Evolutionary conservation across 2,797 vertebrate genomes (phyloP).

Genomic region (Euphonia xanthogaster): DNA sequence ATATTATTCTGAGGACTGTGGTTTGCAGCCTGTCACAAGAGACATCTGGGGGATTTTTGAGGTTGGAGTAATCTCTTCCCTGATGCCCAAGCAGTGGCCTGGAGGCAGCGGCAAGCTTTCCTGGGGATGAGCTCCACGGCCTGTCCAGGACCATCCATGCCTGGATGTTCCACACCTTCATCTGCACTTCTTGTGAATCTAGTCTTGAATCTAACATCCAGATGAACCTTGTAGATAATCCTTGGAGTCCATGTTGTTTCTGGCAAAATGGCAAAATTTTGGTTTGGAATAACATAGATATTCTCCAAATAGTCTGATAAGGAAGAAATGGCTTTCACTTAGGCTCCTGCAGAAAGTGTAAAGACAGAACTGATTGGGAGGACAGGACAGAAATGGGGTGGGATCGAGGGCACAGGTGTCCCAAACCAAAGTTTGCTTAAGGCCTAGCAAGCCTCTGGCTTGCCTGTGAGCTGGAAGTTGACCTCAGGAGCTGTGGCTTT

Average conservation of each 20-base stretch:
- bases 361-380: neutral
- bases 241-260: neutral
- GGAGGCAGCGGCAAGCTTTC: neutral
- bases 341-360: neutral
- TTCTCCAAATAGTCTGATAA: neutral
- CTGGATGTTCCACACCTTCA: neutral
- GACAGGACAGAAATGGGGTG: neutral
- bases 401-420: fast-evolving
- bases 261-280: neutral
- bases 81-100: fast-evolving
- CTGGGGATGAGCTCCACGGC: fast-evolving
- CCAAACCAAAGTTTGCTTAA: neutral
- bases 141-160: neutral
- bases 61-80: neutral
- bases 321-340: neutral
- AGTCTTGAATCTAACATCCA: neutral
- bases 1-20: neutral
- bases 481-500: neutral
- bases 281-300: neutral
- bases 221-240: neutral
- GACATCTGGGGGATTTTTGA: neutral
- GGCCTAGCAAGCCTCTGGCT: neutral
- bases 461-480: neutral
- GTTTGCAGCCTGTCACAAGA: neutral
- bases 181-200: neutral